phyloP scores from a whole-genome alignment of 2,888 invertebrate genomes.

The Caenorhabditis macrosperma region DNA sequence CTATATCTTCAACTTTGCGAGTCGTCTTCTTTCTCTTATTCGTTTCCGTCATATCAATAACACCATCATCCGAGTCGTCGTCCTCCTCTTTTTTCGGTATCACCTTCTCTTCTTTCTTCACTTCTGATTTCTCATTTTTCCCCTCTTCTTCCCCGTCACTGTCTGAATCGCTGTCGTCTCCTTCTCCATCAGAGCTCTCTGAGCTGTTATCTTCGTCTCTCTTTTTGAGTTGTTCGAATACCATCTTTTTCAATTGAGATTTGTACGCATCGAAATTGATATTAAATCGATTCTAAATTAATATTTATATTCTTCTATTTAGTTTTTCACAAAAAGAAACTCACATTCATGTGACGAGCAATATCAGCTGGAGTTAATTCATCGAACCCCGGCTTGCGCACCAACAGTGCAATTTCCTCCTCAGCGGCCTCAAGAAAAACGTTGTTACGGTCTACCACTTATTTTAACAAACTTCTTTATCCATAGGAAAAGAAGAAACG shows the following conservation, averaged over 20 bases:
- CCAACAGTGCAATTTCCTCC: constrained; percentile 41
- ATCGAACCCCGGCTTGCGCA: constrained; percentile 34
- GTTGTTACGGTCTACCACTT: too few relatives aligned
- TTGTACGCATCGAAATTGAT: constrained; percentile 40
- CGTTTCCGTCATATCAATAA: constrained; percentile 12
- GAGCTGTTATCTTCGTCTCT: constrained; percentile 29
- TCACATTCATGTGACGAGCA: constrained; percentile 45
- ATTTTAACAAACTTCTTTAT: constrained; percentile 18
- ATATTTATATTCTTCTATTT: background rate
- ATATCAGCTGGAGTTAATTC: constrained; percentile 24
- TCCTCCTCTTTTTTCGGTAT: background rate
- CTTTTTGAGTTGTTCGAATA: constrained; percentile 19
- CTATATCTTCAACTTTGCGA: constrained; percentile 15
- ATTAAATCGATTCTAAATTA: constrained; percentile 39
- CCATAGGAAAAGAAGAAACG: constrained; percentile 44
- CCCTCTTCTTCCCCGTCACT: background rate
- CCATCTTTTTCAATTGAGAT: constrained; percentile 30
- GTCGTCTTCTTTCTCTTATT: background rate
- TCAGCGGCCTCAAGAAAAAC: constrained; percentile 23
- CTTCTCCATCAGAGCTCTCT: constrained; percentile 7
- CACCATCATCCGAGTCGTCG: constrained; percentile 40
- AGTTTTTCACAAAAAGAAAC: background rate
- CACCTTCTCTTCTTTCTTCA: background rate
- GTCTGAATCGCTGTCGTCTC: background rate
- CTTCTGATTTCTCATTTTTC: background rate